Base-by-base conservation (phyloP, 1,140 invertebrate species). In the Philotrypesis tridentata region DNA sequence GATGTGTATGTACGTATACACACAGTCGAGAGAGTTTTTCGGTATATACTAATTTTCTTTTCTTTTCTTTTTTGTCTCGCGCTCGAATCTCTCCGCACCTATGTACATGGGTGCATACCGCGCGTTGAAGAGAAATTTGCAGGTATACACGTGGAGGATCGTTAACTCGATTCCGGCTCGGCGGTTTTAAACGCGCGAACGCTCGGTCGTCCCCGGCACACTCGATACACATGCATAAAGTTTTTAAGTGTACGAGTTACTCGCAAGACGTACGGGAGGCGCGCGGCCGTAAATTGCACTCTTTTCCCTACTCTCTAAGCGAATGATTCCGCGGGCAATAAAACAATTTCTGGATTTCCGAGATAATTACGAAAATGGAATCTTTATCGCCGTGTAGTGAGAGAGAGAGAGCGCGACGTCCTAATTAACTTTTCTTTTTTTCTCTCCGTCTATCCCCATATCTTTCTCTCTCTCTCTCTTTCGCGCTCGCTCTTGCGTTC, bases 351-450 rank as follows among this genome's bases (percentile, higher is more conserved):
- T 43, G 61, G 72, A 80, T 80, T 73, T 75, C 61, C 31, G 29
- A 68, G 61, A 80, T 75, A 75, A 80, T 55, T 67, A 33, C 23
- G 11, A 67, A 80, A 80, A 31, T 17, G 17, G 31, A 72, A 48
- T 73, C 74, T 61, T 72, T 27, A 55, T 6, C 23, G n/a, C n/a
- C n/a, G n/a, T n/a, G n/a, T 40, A 25, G 61, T 40, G 1, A 63
- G 14, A 12, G 71, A 73, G 40, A 23, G 11, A 60, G 63, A 60
- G 63, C 60, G 77, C 72, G 68, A 60, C 74, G 73, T 63, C 81
- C 74, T 77, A 82, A 82, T 82, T 82, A 77, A 82, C 75, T 77
- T 76, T 74, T 43, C 55, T 12, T 74, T 21, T 72, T 72, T 33
- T 75, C 21, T 55, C 48, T 55, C 48, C 6, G 6, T 7, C 12